Percentiles rank a stretch among this genome's conserved stretches.
These are phyloP conservation scores for Tokudaia muenninki DNA, from an alignment of 2,797 vertebrate genomes.

Conservation along the genomic window DNA sequence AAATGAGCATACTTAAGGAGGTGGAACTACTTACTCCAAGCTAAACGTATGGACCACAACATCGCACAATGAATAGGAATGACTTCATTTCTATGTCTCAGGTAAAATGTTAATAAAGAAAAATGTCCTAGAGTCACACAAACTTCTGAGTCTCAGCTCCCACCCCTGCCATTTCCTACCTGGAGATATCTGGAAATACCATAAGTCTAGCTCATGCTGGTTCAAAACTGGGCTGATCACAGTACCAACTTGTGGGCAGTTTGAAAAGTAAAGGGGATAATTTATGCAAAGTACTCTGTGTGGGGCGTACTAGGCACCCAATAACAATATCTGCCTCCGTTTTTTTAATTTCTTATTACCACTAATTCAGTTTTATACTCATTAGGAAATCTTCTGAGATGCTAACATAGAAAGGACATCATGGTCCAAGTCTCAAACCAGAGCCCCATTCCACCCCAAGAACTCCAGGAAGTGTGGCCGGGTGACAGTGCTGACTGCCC, in stretches of 20 bases:
- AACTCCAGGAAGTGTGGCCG: accelerated
- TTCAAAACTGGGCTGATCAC: not conserved
- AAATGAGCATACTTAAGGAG: not conserved
- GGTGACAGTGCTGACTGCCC: not conserved
- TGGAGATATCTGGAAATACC: not conserved
- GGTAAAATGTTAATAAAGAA: not conserved
- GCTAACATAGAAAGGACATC: not conserved
- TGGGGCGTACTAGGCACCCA: not conserved
- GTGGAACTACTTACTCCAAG: too few relatives aligned
- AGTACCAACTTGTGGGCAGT: not conserved
- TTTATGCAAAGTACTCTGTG: not conserved
- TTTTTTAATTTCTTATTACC: not conserved
- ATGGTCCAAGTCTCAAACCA: not conserved
- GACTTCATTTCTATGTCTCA: not conserved
- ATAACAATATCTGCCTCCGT: not conserved
- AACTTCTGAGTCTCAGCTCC: not conserved
- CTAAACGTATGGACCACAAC: not conserved
- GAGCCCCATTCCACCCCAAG: not conserved
- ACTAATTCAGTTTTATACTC: not conserved
- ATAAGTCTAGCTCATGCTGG: not conserved
- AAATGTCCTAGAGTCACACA: not conserved
- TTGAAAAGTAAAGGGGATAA: not conserved
- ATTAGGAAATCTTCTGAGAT: not conserved
- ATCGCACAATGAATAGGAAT: not conserved
- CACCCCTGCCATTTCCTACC: not conserved